Percentiles rank a stretch among this genome's conserved stretches.
phyloP scores from a whole-genome alignment of 2,797 vertebrate species.

The Scolopax bukidnonensis region DNA sequence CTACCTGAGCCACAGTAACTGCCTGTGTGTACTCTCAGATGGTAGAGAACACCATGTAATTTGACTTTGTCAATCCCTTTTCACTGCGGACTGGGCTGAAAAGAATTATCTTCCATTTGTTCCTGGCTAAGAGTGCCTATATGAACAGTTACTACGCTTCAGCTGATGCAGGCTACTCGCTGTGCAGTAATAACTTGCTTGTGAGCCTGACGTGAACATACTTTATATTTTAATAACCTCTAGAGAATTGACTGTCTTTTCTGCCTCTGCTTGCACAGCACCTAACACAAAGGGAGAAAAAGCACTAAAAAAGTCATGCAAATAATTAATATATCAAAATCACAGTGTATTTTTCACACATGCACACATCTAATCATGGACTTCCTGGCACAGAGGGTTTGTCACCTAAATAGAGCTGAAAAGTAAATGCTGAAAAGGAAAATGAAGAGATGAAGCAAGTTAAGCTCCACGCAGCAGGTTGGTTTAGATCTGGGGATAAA shows the following conservation, averaged over 20 bases:
- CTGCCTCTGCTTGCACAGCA: slow-evolving; percentile 1
- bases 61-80: slow-evolving; percentile 40
- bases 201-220: slow-evolving; percentile 41
- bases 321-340: slow-evolving; percentile 42
- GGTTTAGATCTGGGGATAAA: slow-evolving; percentile 18
- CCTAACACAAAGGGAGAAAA: slow-evolving; percentile 1
- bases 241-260: slow-evolving; percentile 27
- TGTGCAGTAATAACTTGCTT: slow-evolving; percentile 50
- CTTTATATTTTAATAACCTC: slow-evolving; percentile 58
- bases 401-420: not conserved
- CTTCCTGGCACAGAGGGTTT: not conserved
- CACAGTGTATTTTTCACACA: not conserved
- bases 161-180: slow-evolving; percentile 1
- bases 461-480: not conserved
- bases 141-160: not conserved
- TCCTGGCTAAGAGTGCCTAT: not conserved
- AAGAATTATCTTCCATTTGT: slow-evolving; percentile 26
- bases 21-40: not conserved
- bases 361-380: not conserved
- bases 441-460: not conserved
- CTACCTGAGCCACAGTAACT: not conserved
- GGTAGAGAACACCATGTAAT: slow-evolving; percentile 10
- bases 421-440: slow-evolving; percentile 5
- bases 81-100: not conserved
- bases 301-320: not conserved